Evolutionary conservation across 1,140 invertebrate species (phyloP).

Genomic region (Drosophila aff.): DNA sequence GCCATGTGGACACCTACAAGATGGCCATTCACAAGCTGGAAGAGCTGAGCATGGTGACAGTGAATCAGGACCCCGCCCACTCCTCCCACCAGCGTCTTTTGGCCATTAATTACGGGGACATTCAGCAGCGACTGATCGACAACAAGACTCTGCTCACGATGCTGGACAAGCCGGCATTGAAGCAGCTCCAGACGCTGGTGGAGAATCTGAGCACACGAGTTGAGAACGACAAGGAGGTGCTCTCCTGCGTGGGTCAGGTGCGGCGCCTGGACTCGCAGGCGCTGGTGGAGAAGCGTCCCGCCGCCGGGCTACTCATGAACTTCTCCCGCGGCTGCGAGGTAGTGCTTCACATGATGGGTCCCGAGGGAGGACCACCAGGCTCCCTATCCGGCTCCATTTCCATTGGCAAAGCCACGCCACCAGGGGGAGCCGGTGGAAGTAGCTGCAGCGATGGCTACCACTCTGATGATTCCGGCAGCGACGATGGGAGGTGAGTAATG

Average conservation of each 20-base stretch:
- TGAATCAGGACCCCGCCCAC: conserved; percentile 92
- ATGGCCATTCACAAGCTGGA: conserved; percentile 94
- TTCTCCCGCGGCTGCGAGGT: conserved; percentile 93
- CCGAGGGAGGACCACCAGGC: conserved; percentile 65
- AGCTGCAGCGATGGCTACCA: conserved; percentile 91
- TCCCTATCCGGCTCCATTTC: conserved; percentile 11
- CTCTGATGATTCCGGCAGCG: conserved; percentile 91
- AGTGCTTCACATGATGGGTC: conserved; percentile 91
- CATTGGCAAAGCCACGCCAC: conserved; percentile 68
- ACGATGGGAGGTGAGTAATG: conserved; percentile 87
- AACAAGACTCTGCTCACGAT: conserved; percentile 95
- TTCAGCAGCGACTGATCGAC: conserved; percentile 95
- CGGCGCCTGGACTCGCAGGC: conserved; percentile 87
- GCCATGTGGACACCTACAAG: conserved; percentile 94
- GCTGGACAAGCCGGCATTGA: conserved; percentile 89
- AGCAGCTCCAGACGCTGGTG: conserved; percentile 87
- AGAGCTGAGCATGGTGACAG: conserved; percentile 89
- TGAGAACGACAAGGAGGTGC: conserved; percentile 90
- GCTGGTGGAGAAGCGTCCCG: conserved; percentile 87
- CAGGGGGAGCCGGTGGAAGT: conserved; percentile 87
- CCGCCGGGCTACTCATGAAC: conserved; percentile 92
- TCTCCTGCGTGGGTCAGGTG: conserved; percentile 88
- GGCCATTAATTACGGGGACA: conserved; percentile 91
- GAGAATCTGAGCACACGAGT: conserved; percentile 87
- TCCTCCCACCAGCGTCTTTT: conserved; percentile 95